Evolutionary conservation across 2,113 vertebrate genomes (phyloP).

Genomic region (Cephalopholis sonnerati): DNA sequence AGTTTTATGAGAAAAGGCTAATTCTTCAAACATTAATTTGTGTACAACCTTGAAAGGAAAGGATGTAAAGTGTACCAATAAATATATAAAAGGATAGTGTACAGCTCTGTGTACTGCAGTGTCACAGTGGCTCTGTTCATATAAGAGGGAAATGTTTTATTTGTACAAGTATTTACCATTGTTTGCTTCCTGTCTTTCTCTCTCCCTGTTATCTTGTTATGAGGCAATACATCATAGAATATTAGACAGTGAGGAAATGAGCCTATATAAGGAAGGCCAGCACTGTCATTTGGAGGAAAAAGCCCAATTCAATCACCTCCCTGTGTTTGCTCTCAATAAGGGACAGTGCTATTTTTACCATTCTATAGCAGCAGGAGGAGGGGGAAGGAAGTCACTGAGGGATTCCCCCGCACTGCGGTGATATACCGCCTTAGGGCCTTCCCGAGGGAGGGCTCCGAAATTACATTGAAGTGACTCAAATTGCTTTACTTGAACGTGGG

Average conservation of each 20-base stretch:
- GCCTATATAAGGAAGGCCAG: conserved; percentile 30
- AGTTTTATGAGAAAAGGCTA: neutral
- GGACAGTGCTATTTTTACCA: conserved; percentile 67
- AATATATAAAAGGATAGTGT: neutral
- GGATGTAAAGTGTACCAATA: neutral
- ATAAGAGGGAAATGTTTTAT: neutral
- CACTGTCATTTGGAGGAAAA: conserved; percentile 38
- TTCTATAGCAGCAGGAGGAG: conserved; percentile 51
- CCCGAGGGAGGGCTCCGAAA: conserved; percentile 57
- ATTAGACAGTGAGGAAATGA: conserved; percentile 62
- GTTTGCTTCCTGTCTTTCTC: neutral
- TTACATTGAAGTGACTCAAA: conserved; percentile 69
- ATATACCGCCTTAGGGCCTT: conserved; percentile 55
- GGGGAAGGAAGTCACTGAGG: conserved; percentile 51
- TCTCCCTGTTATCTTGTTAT: conserved; percentile 41
- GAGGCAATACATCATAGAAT: conserved; percentile 61
- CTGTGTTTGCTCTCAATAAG: conserved; percentile 37
- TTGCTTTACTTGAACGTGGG: conserved; percentile 46
- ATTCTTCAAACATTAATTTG: no score
- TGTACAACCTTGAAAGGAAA: neutral
- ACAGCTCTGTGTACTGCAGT: neutral
- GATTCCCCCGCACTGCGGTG: conserved; percentile 74
- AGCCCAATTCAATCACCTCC: conserved; percentile 53
- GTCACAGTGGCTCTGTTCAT: neutral
- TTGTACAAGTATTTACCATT: conserved; percentile 35